Conservation (phyloP, 2,113 vertebrate species). For the Podarcis cretensis region DNA sequence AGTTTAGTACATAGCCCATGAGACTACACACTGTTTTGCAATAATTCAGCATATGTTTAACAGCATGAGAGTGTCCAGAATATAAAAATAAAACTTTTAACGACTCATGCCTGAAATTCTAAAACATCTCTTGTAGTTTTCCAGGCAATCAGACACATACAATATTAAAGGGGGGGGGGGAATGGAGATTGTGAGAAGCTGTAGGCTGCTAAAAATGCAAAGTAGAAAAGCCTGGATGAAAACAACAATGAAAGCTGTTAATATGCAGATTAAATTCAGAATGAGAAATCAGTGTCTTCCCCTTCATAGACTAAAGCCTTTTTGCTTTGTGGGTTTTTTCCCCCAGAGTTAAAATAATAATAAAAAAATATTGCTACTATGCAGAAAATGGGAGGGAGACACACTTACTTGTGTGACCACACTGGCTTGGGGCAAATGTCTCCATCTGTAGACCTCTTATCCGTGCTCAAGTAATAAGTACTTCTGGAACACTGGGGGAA, state of each 20-base stretch:
- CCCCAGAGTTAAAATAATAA: not conserved
- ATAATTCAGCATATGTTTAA: slow-evolving; percentile 35
- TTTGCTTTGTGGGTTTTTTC: not conserved
- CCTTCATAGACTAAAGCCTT: slow-evolving; percentile 33
- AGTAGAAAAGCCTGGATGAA: slow-evolving; percentile 46
- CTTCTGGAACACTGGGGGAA: too few species aligned
- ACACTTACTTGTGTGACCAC: not conserved
- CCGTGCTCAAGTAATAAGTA: too few species aligned
- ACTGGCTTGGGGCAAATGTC: not conserved
- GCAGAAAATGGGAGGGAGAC: not conserved
- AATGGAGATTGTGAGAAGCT: slow-evolving; percentile 49
- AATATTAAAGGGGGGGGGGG: slow-evolving; percentile 37
- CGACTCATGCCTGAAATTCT: slow-evolving; percentile 45
- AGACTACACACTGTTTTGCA: slow-evolving; percentile 30
- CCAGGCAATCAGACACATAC: slow-evolving; percentile 48
- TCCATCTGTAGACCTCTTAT: not conserved
- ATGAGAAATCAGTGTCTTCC: slow-evolving; percentile 27
- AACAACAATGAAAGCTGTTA: slow-evolving; percentile 53
- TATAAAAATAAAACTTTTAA: slow-evolving; percentile 53
- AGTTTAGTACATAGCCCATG: slow-evolving; percentile 17
- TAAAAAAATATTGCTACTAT: not conserved
- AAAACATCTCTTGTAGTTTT: slow-evolving; percentile 49
- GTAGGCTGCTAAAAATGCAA: slow-evolving; percentile 54
- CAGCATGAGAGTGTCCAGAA: slow-evolving; percentile 18
- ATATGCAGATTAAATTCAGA: slow-evolving; percentile 52